Conservation (phyloP, 2,797 vertebrate species). For the Chrosomus eos region DNA sequence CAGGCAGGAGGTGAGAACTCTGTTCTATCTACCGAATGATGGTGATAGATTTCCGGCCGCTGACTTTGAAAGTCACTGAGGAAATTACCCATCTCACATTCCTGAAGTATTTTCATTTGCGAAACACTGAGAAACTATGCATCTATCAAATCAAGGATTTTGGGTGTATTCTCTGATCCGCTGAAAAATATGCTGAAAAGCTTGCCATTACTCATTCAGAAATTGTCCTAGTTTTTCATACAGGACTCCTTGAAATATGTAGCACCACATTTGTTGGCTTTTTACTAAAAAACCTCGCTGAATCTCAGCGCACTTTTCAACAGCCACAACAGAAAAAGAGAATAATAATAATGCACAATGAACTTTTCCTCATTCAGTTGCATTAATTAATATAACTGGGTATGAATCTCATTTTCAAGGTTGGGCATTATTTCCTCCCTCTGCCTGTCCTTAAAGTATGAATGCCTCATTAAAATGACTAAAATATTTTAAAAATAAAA, state of each 20-base stretch:
- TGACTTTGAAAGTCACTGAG: constrained; percentile 26
- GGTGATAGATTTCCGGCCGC: constrained; percentile 1
- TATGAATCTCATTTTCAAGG: constrained; percentile 23
- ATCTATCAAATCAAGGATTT: constrained; percentile 15
- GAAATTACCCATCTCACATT: constrained; percentile 23
- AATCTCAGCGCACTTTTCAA: constrained; percentile 28
- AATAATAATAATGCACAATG: constrained; percentile 6
- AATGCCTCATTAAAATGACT: constrained; percentile 19
- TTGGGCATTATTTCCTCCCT: constrained; percentile 6
- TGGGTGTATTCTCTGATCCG: constrained; percentile 34
- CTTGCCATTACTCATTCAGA: constrained; percentile 41
- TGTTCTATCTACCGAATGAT: neutral
- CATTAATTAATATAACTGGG: constrained; percentile 17
- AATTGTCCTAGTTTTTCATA: constrained; percentile 32
- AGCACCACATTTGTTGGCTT: constrained; percentile 23
- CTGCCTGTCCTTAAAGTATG: neutral
- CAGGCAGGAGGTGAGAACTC: neutral
- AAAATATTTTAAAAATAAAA: constrained; percentile 10
- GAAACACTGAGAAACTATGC: constrained; percentile 11
- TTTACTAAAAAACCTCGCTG: constrained; percentile 21
- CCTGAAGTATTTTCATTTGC: constrained; percentile 35
- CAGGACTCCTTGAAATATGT: constrained; percentile 29
- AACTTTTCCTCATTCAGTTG: constrained; percentile 1
- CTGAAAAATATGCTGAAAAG: constrained; percentile 42
- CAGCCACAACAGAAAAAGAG: constrained; percentile 1